phyloP scores from a whole-genome alignment of 2,797 vertebrate genomes.

The Agapornis canus region DNA sequence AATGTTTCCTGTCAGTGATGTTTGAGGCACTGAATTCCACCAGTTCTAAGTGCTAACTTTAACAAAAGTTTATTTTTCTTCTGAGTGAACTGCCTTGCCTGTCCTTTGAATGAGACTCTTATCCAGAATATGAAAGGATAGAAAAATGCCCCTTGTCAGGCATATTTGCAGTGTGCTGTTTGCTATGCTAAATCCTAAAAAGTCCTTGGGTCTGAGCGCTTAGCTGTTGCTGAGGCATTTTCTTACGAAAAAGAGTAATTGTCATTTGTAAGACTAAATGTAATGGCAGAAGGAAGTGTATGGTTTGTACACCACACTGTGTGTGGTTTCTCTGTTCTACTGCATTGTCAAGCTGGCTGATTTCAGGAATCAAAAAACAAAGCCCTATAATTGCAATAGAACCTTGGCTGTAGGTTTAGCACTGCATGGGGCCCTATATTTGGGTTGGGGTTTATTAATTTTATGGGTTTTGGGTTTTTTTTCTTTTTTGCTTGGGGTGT shows the following conservation, averaged over 20 bases:
- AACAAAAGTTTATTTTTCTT: constrained; percentile 55
- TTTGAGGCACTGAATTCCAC: constrained; percentile 17
- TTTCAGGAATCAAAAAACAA: neutral
- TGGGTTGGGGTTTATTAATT: neutral
- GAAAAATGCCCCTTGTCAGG: constrained; percentile 27
- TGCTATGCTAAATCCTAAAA: neutral
- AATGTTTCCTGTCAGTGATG: neutral
- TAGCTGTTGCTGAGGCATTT: constrained; percentile 18
- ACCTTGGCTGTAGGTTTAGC: neutral
- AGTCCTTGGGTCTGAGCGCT: neutral
- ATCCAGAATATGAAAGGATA: constrained; percentile 19
- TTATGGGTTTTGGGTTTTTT: neutral
- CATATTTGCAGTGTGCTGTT: neutral
- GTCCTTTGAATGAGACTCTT: constrained; percentile 3
- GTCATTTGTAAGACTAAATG: neutral
- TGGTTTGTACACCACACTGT: too few species aligned
- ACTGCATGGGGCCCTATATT: accelerated
- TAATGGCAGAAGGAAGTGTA: neutral
- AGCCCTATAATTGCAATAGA: neutral
- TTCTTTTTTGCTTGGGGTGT: neutral
- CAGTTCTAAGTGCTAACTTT: constrained; percentile 1
- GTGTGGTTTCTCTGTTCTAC: neutral
- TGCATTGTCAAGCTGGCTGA: neutral
- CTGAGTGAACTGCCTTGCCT: neutral
- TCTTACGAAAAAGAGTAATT: neutral